Conservation (phyloP, 2,888 invertebrate species). For the Criorhina ranunculi region DNA sequence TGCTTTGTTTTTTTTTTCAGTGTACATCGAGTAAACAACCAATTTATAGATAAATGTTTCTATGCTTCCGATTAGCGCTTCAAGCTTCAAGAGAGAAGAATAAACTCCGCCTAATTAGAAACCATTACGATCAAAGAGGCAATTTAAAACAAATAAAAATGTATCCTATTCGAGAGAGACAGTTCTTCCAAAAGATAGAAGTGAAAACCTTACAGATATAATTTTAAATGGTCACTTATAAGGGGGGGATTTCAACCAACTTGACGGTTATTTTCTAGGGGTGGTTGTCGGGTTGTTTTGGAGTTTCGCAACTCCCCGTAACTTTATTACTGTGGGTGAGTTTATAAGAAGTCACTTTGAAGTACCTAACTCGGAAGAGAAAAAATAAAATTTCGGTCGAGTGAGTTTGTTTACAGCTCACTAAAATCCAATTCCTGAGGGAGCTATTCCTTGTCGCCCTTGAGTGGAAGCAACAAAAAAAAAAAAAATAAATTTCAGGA, state of each 20-base stretch:
- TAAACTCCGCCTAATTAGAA: constrained; percentile 82
- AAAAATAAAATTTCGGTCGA: constrained; percentile 63
- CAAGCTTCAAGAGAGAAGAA: constrained; percentile 62
- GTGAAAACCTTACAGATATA: constrained; percentile 50
- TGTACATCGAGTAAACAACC: not conserved
- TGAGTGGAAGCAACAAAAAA: not conserved
- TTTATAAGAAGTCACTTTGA: constrained; percentile 75
- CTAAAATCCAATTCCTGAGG: constrained; percentile 52
- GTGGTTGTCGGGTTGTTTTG: constrained; percentile 40
- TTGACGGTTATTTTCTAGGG: constrained; percentile 14
- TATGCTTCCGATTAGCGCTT: constrained; percentile 28
- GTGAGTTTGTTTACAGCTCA: constrained; percentile 70
- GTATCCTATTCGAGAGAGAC: constrained; percentile 30
- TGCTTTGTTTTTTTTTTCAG: too few species aligned
- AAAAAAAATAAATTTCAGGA: constrained; percentile 41
- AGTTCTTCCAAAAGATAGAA: constrained; percentile 30
- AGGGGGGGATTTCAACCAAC: constrained; percentile 40
- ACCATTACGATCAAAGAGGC: constrained; percentile 82
- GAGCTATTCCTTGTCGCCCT: constrained; percentile 42
- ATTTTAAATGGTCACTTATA: constrained; percentile 75
- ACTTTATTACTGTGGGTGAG: constrained; percentile 65
- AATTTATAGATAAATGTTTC: not conserved
- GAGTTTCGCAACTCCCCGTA: constrained; percentile 61
- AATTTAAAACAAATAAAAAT: constrained; percentile 79
- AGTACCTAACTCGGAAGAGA: constrained; percentile 34